phyloP scores from a whole-genome alignment of 92 coral and sea anemone genomes.

The Zoanthus solanderi region DNA sequence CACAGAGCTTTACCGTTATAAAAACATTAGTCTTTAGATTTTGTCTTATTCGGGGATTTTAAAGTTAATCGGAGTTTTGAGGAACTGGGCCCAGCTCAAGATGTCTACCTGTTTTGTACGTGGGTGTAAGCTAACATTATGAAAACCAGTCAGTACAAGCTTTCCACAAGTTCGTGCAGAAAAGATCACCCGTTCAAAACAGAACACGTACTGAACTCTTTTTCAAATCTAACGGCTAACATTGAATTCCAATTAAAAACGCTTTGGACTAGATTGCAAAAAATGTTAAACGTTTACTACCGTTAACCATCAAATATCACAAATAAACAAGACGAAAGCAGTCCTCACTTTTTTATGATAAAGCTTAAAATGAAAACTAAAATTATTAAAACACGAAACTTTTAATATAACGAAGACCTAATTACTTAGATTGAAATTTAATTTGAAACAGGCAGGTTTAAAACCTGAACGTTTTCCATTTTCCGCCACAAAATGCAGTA shows the following conservation, averaged over 20 bases:
- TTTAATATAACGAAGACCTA: neutral
- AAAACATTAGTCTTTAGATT: no score
- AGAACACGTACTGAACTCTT: neutral
- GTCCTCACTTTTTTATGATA: neutral
- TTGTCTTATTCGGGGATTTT: neutral
- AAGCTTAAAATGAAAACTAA: neutral
- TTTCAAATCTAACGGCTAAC: neutral
- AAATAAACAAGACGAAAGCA: neutral
- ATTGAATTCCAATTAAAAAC: neutral
- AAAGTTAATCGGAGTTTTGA: neutral
- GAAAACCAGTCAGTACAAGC: conserved; percentile 44
- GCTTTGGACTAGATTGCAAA: no score
- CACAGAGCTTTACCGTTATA: no score
- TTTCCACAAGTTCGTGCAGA: conserved; percentile 12
- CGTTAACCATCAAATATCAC: no score
- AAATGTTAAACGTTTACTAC: no score
- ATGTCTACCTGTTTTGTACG: neutral
- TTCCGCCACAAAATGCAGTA: neutral
- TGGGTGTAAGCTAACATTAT: neutral
- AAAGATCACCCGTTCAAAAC: conserved; percentile 31
- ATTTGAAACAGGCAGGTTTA: neutral
- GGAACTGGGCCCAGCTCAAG: neutral
- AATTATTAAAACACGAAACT: neutral
- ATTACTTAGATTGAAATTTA: neutral
- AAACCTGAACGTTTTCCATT: neutral